phyloP scores from a whole-genome alignment of 2,888 invertebrate species.

The Steinernema carpocapsae region DNA sequence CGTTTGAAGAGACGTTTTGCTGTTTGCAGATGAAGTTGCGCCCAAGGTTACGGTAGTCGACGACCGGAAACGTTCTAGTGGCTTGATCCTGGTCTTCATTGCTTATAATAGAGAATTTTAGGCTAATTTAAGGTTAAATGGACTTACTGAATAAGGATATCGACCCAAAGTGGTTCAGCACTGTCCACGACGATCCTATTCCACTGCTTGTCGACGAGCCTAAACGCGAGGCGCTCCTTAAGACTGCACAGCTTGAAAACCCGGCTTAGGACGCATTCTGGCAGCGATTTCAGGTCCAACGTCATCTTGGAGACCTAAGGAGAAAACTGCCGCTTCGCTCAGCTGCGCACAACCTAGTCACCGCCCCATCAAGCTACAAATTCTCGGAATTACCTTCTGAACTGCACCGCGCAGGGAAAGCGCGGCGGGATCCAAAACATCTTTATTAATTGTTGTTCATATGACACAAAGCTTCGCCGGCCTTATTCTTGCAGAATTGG shows the following conservation, averaged over 20 bases:
- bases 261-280: background rate
- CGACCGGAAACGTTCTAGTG: background rate
- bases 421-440: background rate
- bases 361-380: background rate
- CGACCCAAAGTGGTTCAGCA: background rate
- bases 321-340: too few relatives aligned
- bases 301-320: background rate
- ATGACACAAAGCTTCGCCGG: too few relatives aligned
- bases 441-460: too few relatives aligned
- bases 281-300: background rate
- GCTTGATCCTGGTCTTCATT: background rate
- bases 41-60: slow-evolving; percentile 2
- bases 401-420: background rate
- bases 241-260: background rate
- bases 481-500: too few relatives aligned
- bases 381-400: background rate
- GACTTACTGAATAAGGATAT: background rate
- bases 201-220: background rate
- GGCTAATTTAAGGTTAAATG: background rate
- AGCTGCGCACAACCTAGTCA: too few relatives aligned
- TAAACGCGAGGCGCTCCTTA: background rate
- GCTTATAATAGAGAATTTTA: background rate
- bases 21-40: background rate
- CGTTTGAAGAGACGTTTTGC: background rate
- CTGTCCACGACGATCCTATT: background rate